Evolutionary conservation across 2,797 vertebrate genomes (phyloP), one percentile per base, ranked within the genome.

Genomic region (Darevskia mixta): DNA sequence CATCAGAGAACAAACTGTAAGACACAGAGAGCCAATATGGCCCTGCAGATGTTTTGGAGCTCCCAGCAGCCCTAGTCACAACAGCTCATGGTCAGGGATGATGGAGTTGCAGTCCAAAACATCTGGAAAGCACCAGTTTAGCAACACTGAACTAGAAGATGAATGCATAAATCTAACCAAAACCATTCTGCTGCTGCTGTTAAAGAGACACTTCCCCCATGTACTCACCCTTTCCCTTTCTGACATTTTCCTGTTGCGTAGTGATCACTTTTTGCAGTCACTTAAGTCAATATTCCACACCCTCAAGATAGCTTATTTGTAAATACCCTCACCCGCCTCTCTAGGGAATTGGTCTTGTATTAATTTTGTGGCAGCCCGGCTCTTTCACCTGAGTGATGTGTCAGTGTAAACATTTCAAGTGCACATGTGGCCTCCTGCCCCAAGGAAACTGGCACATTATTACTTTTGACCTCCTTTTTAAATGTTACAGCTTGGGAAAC

Each of bases 341-440:
- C 93, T 0, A 0, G 93, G 71, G 93, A 78, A 8, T 93, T 77
- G 82, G 0, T 4, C 93, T 55, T 93, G 94, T 94, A 95, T 94
- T 88, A 94, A 64, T 86, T 94, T 73, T 94, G 93, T 93, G 94
- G 94, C 94, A 95, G 94, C 91, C 94, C 91, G 92, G 83, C 66
- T 9, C 82, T 90, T 93, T 3, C 10, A 25, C 79, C 91, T 79
- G 89, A 91, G 93, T 3, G 88, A 83, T 8, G 84, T 23, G 88
- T 78, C 91, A 1, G 55, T 13, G 87, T 25, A 2, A 91, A 38
- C 0, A 10, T 91, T 10, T 86, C 15, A 23, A 18, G 83, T 83
- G 4, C 87, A 87, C 82, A 71, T 84, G 0, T 80, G 2, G 85
- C 87, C 81, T 66, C 0, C 76, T 90, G 3, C 13, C 88, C 92